A percentile compares a stretch with the other conserved stretches of the same genome.
Conservation (phyloP, 37 sponge, comb jelly and placozoan species). For the Lycopodina hypogea region DNA sequence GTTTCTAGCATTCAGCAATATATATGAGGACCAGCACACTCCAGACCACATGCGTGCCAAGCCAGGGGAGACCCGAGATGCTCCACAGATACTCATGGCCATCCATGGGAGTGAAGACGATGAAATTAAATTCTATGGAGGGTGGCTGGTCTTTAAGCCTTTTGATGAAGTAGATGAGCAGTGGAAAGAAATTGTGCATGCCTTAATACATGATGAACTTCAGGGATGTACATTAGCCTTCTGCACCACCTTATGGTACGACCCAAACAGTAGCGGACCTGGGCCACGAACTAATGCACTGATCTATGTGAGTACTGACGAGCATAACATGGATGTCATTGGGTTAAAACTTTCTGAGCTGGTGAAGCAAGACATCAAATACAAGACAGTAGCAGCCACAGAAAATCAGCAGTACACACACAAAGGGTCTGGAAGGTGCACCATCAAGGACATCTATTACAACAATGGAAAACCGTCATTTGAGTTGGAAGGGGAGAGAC, state of each 20-base stretch:
- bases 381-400: slow-evolving; percentile 60
- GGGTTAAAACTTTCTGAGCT: slow-evolving; percentile 44
- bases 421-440: slow-evolving; percentile 14
- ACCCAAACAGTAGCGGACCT: slow-evolving; percentile 11
- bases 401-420: slow-evolving; percentile 10
- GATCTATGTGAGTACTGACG: slow-evolving; percentile 41
- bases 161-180: slow-evolving; percentile 13
- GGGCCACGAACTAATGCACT: neutral
- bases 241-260: slow-evolving; percentile 19
- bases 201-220: slow-evolving; percentile 23
- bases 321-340: slow-evolving; percentile 45
- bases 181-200: slow-evolving; percentile 24
- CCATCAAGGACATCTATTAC: slow-evolving; percentile 50
- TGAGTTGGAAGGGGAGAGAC: neutral
- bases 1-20: too few relatives aligned
- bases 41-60: too few relatives aligned
- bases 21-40: too few relatives aligned
- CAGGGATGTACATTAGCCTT: slow-evolving; percentile 21
- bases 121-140: slow-evolving; percentile 17
- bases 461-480: slow-evolving; percentile 60
- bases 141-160: slow-evolving; percentile 46
- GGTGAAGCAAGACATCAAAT: slow-evolving; percentile 53
- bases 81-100: neutral
- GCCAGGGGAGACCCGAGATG: neutral
- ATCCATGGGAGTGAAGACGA: neutral